Evolutionary conservation across 2,888 invertebrate species (phyloP), one percentile per base, ranked within the genome.

Genomic region (Tenthredo livida): DNA sequence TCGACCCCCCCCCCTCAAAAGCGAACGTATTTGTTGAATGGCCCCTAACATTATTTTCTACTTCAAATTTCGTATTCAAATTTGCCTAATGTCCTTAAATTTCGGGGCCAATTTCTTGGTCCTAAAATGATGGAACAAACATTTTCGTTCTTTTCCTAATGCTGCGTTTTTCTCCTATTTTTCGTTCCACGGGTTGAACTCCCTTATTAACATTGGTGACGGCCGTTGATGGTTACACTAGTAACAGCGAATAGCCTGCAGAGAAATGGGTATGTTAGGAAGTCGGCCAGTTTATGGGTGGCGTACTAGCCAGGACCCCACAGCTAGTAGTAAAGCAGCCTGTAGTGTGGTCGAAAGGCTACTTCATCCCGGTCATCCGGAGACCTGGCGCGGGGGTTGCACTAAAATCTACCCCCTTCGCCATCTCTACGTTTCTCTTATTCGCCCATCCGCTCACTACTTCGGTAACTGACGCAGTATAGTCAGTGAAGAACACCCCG

Each of bases 371-470:
- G 65, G 67, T 83, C 47, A 70, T 83, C 67, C 67, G 70, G 67
- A 47, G 67, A 70, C 43, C 70, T 37, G 47, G n/a, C 21, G 17
- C 77, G 67, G 47, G 67, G 50, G 29, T 67, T 47, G 83, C 83
- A 83, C 83, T 83, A 83, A 83, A 83, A 83, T 83, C 83, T 21
- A 67, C 67, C 83, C 65, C 83, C 47, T 50, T 40, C 3, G 15
- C 37, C 80, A n/a, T 29, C 33, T 7, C 33, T 15, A 61, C 25
- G 15, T 61, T 37, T 61, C 61, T 58, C 21, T 61, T 40, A 21
- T 33, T 25, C 15, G n/a, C 21, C 58, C 77, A 50, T 54, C 21
- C 29, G 54, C n/a, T 21, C 17, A 54, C 17, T 54, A 54, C 47
- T 61, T 61, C 37, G 21, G 80, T n/a, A 58, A 25, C 80, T 61